A percentile compares a stretch with the other conserved stretches of the same genome.
phyloP scores from a whole-genome alignment of 2,113 vertebrate genomes.

The Myiozetetes cayanensis region DNA sequence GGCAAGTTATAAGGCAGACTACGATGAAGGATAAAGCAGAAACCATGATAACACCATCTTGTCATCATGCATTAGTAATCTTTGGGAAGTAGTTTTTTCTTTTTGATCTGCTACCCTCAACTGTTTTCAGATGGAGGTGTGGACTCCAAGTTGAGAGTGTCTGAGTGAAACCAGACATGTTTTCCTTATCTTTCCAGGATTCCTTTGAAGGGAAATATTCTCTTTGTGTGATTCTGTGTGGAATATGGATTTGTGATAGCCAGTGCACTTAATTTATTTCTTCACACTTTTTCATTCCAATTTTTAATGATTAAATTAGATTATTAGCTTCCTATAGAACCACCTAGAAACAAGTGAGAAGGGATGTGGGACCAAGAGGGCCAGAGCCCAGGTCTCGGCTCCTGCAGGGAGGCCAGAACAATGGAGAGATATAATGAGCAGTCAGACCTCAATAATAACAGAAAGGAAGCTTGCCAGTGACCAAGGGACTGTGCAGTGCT shows the following conservation, averaged over 20 bases:
- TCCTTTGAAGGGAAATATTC: background rate
- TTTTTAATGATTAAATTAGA: background rate
- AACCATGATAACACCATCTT: background rate
- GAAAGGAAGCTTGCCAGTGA: background rate
- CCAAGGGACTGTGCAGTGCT: accelerated
- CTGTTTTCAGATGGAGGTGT: background rate
- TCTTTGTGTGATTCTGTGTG: background rate
- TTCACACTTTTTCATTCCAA: background rate
- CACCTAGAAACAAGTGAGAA: background rate
- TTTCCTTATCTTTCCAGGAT: background rate
- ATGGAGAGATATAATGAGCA: background rate
- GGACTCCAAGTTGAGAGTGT: background rate
- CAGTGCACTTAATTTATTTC: background rate
- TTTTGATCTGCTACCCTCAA: background rate
- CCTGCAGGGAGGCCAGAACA: background rate
- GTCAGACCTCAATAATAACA: background rate
- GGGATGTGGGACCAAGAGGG: background rate
- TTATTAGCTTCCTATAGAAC: background rate
- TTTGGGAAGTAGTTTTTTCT: background rate
- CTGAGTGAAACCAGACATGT: background rate
- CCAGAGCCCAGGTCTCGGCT: background rate
- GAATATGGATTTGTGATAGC: background rate
- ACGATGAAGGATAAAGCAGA: background rate
- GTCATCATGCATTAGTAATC: background rate
- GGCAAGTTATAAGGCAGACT: background rate